Percentiles rank a stretch among this genome's conserved stretches.
Conservation (phyloP, 2,113 vertebrate species). For the Nicator chloris region DNA sequence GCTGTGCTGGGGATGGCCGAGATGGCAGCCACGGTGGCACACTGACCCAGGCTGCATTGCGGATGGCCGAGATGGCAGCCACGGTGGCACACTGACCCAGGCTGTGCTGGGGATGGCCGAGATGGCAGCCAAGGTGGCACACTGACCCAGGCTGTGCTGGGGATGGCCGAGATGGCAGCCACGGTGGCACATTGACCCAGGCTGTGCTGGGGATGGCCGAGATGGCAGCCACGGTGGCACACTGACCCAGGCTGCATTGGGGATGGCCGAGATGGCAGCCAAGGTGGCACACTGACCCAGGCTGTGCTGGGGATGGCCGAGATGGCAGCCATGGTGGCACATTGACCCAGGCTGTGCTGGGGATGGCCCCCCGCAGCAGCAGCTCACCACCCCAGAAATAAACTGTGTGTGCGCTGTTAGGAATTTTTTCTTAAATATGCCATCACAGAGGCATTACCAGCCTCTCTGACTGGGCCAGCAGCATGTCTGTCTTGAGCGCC, state of each 20-base stretch:
- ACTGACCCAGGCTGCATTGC: fast-evolving
- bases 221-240: background rate
- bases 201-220: too few relatives aligned
- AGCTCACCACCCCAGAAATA: background rate
- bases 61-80: too few relatives aligned
- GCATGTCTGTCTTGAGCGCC: background rate
- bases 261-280: too few relatives aligned
- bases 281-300: background rate
- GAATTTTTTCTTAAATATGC: background rate
- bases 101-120: too few relatives aligned
- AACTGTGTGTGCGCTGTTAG: background rate
- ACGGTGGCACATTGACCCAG: background rate
- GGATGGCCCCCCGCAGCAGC: background rate
- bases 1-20: too few relatives aligned
- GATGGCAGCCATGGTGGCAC: background rate
- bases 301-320: too few relatives aligned
- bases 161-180: too few relatives aligned
- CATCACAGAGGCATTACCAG: background rate
- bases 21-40: background rate
- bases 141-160: too few relatives aligned
- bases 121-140: background rate
- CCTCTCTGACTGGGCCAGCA: background rate
- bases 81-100: background rate
- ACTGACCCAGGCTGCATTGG: fast-evolving
- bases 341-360: too few relatives aligned